Base-by-base conservation (phyloP, 2,113 vertebrate species). In the Sinocyclocheilus grahami region DNA sequence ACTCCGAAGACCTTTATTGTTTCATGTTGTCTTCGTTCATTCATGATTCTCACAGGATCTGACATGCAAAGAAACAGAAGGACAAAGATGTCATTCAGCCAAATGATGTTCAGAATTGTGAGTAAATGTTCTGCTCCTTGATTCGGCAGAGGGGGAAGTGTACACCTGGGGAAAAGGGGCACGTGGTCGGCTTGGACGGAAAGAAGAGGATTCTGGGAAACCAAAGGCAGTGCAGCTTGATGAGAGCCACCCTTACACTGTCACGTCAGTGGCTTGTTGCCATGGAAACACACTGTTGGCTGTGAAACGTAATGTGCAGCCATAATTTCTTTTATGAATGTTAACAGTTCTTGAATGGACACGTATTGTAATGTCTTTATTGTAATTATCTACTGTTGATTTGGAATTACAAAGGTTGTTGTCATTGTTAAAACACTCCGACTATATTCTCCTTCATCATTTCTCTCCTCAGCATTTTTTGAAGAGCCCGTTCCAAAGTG, bases 101-200 rank as follows among this genome's bases (percentile, higher is more conserved):
- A 55, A 9, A 81, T 42, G 24, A 4, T 71, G 7, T 71, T 51
- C 42, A 69, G 67, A 55, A 53, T n/a, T 86, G 77, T 78, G 39
- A 72, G 58, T 69, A 72, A 4, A 48, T 86, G 78, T 84, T 48
- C 72, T 67, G 80, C 67, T 82, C 3, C 86, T n/a, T 79, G 53
- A 79, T 39, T 83, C 18, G 53, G 5, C 95, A 99, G 98, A 99
- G 0, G 96, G 97, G 0, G 97, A 99, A 90, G 97, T 98, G 76
- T 98, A 96, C 92, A 98, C 97, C 0, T 99, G 98, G 98, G 98
- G 98, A n/a, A 99, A 99, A 92, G 98, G 98, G 62, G 97, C 98
- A 92, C 94, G 98, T 33, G 98, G 98, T 51, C 97, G 97, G 62
- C 94, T 99, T 42, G 97, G 98, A 90, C 95, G 97, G 86, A 97